Evolutionary conservation across 2,113 vertebrate species (phyloP).

Genomic region (Sinosuthora webbiana): DNA sequence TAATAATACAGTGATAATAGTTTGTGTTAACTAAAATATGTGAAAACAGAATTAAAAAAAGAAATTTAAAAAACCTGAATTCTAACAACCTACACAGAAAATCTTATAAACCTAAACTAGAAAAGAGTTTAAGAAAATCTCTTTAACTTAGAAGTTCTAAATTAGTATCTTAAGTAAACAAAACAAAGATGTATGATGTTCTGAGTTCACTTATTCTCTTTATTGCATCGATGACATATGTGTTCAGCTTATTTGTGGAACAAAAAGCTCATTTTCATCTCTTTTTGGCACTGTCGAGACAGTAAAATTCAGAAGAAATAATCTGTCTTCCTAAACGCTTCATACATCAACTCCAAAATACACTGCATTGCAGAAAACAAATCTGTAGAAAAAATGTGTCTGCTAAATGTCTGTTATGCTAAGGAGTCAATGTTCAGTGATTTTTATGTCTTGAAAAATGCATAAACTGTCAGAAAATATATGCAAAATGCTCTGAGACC

Average conservation of each 20-base stretch:
- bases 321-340: neutral
- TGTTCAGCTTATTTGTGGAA: neutral
- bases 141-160: neutral
- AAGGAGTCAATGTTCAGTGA: conserved; percentile 14
- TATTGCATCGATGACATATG: neutral
- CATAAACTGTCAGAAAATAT: conserved; percentile 31
- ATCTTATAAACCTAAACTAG: neutral
- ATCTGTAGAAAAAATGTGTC: neutral
- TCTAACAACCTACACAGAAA: neutral
- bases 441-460: conserved; percentile 20
- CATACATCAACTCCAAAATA: conserved; percentile 45
- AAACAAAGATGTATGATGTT: neutral
- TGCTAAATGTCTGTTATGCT: conserved; percentile 44
- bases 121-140: neutral
- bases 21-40: neutral
- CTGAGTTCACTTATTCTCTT: neutral
- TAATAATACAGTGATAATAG: neutral
- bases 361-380: conserved; percentile 5
- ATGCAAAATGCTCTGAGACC: conserved; percentile 9
- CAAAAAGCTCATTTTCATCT: neutral
- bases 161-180: neutral
- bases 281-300: neutral
- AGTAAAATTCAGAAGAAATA: neutral
- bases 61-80: neutral
- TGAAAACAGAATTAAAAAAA: neutral